Evolutionary conservation across 2,113 vertebrate species (phyloP).

Genomic region (Urocitellus parryii): DNA sequence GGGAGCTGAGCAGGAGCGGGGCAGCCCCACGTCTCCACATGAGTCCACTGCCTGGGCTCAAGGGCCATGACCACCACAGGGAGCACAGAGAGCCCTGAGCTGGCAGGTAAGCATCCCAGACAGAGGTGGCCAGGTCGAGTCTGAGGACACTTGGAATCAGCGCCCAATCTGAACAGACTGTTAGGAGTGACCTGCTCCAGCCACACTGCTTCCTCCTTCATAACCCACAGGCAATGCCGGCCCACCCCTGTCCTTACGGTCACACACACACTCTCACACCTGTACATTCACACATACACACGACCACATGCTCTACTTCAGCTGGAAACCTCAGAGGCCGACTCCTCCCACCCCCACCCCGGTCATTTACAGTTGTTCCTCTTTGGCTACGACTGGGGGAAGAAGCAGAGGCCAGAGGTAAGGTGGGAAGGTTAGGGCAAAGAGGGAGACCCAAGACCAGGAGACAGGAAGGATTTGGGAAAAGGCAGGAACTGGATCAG

Average conservation of each 20-base stretch:
- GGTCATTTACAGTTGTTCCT: not conserved
- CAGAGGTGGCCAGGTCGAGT: not conserved
- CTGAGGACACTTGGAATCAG: not conserved
- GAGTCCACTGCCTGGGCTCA: not conserved
- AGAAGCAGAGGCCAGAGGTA: not conserved
- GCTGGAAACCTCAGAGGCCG: not conserved
- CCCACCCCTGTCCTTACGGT: not conserved
- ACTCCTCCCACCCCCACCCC: too few species aligned
- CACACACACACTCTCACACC: not conserved
- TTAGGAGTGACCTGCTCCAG: not conserved
- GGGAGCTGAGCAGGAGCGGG: not conserved
- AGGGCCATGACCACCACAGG: not conserved
- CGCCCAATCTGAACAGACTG: not conserved
- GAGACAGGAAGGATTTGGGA: not conserved
- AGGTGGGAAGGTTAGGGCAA: not conserved
- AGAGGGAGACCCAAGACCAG: not conserved
- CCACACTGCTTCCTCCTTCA: not conserved
- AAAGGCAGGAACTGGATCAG: too few species aligned
- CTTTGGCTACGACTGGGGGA: not conserved
- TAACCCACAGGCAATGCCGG: not conserved
- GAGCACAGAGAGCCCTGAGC: not conserved
- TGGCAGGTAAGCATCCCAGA: not conserved
- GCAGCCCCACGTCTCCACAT: not conserved
- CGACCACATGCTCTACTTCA: not conserved
- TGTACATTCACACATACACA: not conserved